Conservation (phyloP, 2,113 vertebrate species). For the Hippocampus guttulatus region DNA sequence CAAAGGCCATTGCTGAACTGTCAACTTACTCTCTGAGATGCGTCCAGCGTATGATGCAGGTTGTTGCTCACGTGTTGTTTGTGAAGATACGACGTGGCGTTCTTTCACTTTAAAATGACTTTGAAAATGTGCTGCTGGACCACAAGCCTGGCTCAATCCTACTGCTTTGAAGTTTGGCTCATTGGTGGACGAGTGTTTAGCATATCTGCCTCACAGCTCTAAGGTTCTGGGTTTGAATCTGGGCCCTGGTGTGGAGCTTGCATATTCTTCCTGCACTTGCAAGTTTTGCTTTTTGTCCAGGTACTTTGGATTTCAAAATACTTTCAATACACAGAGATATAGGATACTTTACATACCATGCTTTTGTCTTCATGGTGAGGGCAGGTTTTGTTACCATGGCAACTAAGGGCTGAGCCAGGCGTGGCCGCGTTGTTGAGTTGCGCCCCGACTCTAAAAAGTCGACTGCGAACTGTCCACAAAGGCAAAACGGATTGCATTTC, state of each 20-base stretch:
- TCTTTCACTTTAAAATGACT: neutral
- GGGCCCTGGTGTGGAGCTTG: neutral
- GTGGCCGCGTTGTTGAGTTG: no score
- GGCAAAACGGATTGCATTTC: no score
- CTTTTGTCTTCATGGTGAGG: neutral
- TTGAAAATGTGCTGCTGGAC: neutral
- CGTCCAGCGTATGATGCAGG: neutral
- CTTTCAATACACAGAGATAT: no score
- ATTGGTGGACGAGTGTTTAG: no score
- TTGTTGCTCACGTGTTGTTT: neutral
- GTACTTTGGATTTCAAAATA: no score
- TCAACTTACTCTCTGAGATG: constrained; percentile 9
- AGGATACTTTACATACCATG: no score
- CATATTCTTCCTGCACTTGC: no score
- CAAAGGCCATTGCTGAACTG: constrained; percentile 13
- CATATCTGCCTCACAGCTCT: neutral
- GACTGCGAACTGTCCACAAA: no score
- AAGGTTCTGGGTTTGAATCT: neutral
- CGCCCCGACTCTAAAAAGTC: no score
- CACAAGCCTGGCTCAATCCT: neutral
- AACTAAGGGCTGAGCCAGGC: neutral
- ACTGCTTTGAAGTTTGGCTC: neutral
- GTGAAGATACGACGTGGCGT: neutral
- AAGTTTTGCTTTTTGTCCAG: no score
- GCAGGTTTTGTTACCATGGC: neutral